Percentiles rank a stretch among this genome's conserved stretches.
Conservation (phyloP, 2,797 vertebrate species). For the Anguilla marmorata region DNA sequence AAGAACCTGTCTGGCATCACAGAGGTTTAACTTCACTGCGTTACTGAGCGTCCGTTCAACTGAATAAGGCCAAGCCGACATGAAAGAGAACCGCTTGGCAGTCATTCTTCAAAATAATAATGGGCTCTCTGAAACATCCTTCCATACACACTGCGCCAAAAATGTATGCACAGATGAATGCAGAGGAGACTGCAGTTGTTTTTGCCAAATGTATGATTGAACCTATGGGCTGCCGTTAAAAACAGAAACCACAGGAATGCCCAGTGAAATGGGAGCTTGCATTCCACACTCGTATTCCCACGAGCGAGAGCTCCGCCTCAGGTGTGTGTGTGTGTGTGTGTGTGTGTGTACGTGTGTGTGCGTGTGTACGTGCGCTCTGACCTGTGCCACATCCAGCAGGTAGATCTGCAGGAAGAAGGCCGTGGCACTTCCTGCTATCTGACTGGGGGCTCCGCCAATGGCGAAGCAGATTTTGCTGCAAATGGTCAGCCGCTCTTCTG, state of each 20-base stretch:
- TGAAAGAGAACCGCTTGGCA: not conserved
- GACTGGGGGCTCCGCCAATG: constrained; percentile 89
- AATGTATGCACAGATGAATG: not conserved
- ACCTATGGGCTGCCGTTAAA: not conserved
- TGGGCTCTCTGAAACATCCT: not conserved
- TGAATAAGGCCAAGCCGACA: not conserved
- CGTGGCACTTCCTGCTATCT: constrained; percentile 87
- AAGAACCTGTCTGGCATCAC: too few species aligned
- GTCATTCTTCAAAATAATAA: not conserved
- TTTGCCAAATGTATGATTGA: not conserved
- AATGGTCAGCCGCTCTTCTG: constrained; percentile 71
- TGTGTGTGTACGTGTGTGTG: not conserved
- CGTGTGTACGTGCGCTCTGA: constrained; percentile 58
- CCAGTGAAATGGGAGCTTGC: not conserved
- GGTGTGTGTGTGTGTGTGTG: too few species aligned
- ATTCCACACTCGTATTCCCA: not conserved
- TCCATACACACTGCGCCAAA: not conserved
- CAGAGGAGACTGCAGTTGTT: not conserved
- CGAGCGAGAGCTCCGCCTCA: not conserved
- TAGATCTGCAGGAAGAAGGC: constrained; percentile 96
- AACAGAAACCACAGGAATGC: not conserved
- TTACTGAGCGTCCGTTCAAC: not conserved
- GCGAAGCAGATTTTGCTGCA: constrained; percentile 90
- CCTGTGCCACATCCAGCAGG: constrained; percentile 91
- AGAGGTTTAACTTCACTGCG: not conserved